These are phyloP conservation scores for Caenorhabditis sp. DNA, from an alignment of 2,888 invertebrate genomes.

Conservation along the genomic window DNA sequence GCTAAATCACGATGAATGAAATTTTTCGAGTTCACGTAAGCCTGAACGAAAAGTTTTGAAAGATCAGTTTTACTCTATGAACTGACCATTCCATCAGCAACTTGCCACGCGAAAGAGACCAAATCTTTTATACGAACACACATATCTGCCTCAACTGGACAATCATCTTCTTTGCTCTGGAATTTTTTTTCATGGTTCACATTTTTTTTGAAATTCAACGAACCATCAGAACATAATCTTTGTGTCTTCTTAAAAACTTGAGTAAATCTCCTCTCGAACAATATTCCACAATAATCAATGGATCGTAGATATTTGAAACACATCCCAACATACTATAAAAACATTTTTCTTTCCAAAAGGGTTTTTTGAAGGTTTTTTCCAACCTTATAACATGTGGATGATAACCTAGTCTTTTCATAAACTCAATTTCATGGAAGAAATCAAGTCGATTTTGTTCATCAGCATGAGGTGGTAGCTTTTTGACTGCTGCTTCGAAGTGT, in stretches of 20 bases:
- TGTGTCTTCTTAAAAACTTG: constrained; percentile 48
- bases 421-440: constrained; percentile 61
- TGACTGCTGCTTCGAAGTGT: constrained; percentile 54
- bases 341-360: not conserved
- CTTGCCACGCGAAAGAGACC: constrained; percentile 61
- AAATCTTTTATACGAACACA: constrained; percentile 56
- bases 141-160: constrained; percentile 54
- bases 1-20: constrained; percentile 62
- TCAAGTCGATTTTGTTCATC: constrained; percentile 54
- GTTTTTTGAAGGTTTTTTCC: not conserved
- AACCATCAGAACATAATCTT: constrained; percentile 43
- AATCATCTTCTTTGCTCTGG: constrained; percentile 46
- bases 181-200: not conserved
- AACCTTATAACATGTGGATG: constrained; percentile 54
- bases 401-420: constrained; percentile 62
- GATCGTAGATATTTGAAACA: constrained; percentile 52
- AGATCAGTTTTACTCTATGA: constrained; percentile 2
- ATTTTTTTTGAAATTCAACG: not conserved
- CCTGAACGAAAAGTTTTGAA: constrained; percentile 16
- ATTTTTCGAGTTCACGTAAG: constrained; percentile 54
- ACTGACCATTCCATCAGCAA: constrained; percentile 56
- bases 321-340: constrained; percentile 57
- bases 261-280: constrained; percentile 59
- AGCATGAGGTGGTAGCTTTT: constrained; percentile 59
- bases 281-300: constrained; percentile 59